These are phyloP conservation scores for Poeciliopsis prolifica DNA, from an alignment of 2,113 vertebrate genomes.

Conservation along the genomic window DNA sequence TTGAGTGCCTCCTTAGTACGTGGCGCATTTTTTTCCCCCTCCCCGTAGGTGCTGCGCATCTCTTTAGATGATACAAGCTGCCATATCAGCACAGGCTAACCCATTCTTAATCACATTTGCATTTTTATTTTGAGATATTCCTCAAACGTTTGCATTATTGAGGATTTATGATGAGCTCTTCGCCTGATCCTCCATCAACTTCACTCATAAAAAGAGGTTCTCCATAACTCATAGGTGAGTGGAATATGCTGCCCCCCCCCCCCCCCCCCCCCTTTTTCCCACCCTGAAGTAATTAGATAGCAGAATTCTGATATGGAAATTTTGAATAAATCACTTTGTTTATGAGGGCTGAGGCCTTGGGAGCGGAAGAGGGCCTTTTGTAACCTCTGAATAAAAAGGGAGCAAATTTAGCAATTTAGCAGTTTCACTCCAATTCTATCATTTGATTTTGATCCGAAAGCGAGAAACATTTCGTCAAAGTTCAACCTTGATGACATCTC, in stretches of 20 bases:
- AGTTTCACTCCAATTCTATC: conserved; percentile 12
- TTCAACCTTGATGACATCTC: not conserved
- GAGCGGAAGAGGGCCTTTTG: conserved; percentile 52
- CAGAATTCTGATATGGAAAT: conserved; percentile 82
- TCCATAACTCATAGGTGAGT: conserved; percentile 82
- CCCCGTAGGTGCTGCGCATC: conserved; percentile 62
- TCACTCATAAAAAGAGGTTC: conserved; percentile 84
- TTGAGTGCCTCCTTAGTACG: conserved; percentile 68
- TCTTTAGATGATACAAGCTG: conserved; percentile 80
- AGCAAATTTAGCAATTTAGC: conserved; percentile 10
- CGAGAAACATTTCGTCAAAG: not conserved
- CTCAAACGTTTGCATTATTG: conserved; percentile 86
- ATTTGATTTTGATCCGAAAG: conserved; percentile 31
- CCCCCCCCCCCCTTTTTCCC: conserved; percentile 63
- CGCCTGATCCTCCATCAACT: conserved; percentile 83
- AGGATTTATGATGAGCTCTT: conserved; percentile 84
- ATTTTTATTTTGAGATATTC: conserved; percentile 86
- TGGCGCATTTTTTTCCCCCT: conserved; percentile 32
- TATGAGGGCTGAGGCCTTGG: conserved; percentile 80
- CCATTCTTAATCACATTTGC: conserved; percentile 85
- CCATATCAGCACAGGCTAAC: conserved; percentile 84
- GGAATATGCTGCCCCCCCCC: conserved; percentile 76
- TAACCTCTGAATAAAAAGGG: conserved; percentile 11
- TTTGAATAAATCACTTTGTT: conserved; percentile 86
- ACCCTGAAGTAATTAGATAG: conserved; percentile 85